phyloP scores from a whole-genome alignment of 1,140 invertebrate genomes.

The Physella acuta region DNA sequence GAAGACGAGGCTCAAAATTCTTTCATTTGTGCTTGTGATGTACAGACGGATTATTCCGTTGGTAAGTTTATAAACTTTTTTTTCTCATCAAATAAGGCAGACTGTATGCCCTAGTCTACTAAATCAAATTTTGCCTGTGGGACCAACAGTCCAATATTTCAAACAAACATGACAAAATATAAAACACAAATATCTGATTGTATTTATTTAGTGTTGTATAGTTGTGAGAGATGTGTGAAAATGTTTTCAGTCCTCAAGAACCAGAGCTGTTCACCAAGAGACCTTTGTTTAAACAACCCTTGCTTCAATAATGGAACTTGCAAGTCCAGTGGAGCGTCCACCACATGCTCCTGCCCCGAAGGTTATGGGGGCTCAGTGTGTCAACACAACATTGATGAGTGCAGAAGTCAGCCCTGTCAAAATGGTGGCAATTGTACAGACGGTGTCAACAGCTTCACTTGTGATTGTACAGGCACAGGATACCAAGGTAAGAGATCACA shows the following conservation, averaged over 20 bases:
- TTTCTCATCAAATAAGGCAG: no score
- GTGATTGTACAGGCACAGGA: constrained; percentile 10
- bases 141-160: no score
- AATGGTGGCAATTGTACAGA: constrained; percentile 17
- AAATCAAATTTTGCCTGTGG: no score
- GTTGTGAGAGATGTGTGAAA: no score
- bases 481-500: constrained; percentile 17
- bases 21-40: constrained; percentile 19
- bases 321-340: neutral
- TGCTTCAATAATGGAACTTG: constrained; percentile 13
- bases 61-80: no score
- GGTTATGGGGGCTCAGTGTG: constrained; percentile 49
- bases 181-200: no score
- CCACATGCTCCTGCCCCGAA: constrained; percentile 43
- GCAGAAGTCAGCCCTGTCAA: constrained; percentile 8
- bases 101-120: no score
- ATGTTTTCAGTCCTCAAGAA: no score
- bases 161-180: no score
- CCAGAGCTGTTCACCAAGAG: neutral
- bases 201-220: no score
- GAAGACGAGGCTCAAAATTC: constrained; percentile 5
- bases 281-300: constrained; percentile 15
- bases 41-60: neutral
- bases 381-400: constrained; percentile 44
- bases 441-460: neutral